Evolutionary conservation across 2,113 vertebrate species (phyloP), one percentile per base, ranked within the genome.

Genomic region (Turnix velox): DNA sequence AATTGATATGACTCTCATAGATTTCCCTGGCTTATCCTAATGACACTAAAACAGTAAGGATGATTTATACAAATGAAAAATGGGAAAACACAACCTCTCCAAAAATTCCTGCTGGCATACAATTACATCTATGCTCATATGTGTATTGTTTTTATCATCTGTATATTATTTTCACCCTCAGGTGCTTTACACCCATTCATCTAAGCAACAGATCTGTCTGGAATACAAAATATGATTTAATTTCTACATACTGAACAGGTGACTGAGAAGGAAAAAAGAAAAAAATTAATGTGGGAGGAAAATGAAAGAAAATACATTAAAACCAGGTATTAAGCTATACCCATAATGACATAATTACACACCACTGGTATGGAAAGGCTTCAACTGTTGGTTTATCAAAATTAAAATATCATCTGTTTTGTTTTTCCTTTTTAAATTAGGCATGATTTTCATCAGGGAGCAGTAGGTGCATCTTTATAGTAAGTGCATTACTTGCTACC

Each of bases 1-100:
- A 86, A 95, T 85, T 87, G 71, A 37, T 43, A 55, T 94, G 96
- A 93, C 43, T 88, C 87, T 88, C 43, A 57, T 1, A 89, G 82
- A 90, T 55, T 84, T 85, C 74, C 83, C 88, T 42, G 74, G 93
- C 81, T 43, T 84, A 90, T 95, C 83, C 86, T 92, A 96, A 92
- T 91, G 89, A 95, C 93, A 96, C 79, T 11, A 5, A 77, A 95
- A 90, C 52, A 77, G 54, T 43, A 62, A 49, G n/a, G 45, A 89
- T 93, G 80, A 95, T 62, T 96, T 91, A 92, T 39, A 23, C 27
- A 84, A 92, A 77, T 73, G 27, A 72, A 86, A 84, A 63, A 63
- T 5, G 45, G 35, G 57, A 87, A 74, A 39, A 61, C 7, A 57
- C 28, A 72, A 18, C 16, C 83, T 48, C 28, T 51, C 63, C 74